Base-by-base conservation (phyloP, 2,888 invertebrate species). In the Eupeodes latifasciatus region DNA sequence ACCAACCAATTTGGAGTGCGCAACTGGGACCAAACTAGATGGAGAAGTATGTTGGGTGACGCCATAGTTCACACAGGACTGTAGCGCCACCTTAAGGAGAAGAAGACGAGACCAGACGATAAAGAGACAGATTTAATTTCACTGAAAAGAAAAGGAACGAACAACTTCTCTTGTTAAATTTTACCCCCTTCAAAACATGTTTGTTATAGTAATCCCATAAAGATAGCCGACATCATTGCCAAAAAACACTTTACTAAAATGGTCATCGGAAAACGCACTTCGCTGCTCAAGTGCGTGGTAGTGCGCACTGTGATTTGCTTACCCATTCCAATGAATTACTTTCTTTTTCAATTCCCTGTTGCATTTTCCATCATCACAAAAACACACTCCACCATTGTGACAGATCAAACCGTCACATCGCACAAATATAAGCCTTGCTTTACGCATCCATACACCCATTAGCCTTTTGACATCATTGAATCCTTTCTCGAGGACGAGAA, bases 401-500 rank as follows among this genome's bases (percentile, higher is more conserved):
- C 71, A 76, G 80, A 62, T 40, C 61, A 36, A 11, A 66, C 34
- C 10, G 59, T 27, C 16, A 49, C 34, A 27, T 27, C 27, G 27
- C 27, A 27, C 27, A 83, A 53, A 19, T 11, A 44, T 59, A 51
- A 5, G 40, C 40, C 40, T 40, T 40, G 5, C 40, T 40, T 40
- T 40, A 80, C 75, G 69, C 75, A 80, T 80, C 62, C 40, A 16
- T 64, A 71, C 69, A 80, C 75, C 66, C 75, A 80, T 80, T 79
- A 85, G 69, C 69, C 84, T 62, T 80, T 80, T 85, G 76, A 85
- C 75, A 85, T 80, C 75, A 85, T 80, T 64, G 62, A 80, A 80
- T 85, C 69, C 84, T 71, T 76, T 80, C 40, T 40, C 40, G 40
- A 40, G 40, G 5, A 40, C 4, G 0, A 5, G 40, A 40, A 74